A percentile compares a stretch with the other conserved stretches of the same genome.
phyloP scores from a whole-genome alignment of 2,888 invertebrate genomes.

The Cyclophora punctaria region DNA sequence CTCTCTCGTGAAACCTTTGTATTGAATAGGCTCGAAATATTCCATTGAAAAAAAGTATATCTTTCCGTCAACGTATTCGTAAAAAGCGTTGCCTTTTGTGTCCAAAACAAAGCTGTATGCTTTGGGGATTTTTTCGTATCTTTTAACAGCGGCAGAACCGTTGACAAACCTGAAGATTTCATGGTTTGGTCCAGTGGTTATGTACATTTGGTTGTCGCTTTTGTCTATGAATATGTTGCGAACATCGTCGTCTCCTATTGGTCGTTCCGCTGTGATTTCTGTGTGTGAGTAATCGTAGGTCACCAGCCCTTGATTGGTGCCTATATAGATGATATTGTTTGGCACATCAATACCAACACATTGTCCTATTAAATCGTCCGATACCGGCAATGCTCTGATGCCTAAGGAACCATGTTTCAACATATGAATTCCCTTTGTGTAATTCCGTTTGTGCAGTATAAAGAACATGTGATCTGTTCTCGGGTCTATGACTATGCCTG shows the following conservation, averaged over 20 bases:
- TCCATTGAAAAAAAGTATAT: conserved; percentile 57
- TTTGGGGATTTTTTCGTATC: conserved; percentile 57
- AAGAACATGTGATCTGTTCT: conserved; percentile 61
- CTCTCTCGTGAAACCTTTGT: conserved; percentile 62
- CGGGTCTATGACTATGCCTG: conserved; percentile 54
- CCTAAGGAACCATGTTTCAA: conserved; percentile 58
- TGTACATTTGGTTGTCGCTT: conserved; percentile 57
- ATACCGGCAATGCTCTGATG: conserved; percentile 49
- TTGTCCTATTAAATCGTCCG: conserved; percentile 56
- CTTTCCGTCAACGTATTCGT: conserved; percentile 61
- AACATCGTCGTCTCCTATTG: conserved; percentile 65
- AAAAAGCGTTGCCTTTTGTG: conserved; percentile 52
- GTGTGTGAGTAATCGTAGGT: conserved; percentile 51
- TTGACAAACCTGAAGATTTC: conserved; percentile 59
- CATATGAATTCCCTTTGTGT: conserved; percentile 60
- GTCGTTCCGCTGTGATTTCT: conserved; percentile 55
- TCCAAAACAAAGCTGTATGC: conserved; percentile 61
- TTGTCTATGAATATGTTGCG: conserved; percentile 58
- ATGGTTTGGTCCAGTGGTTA: conserved; percentile 52
- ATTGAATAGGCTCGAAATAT: conserved; percentile 57
- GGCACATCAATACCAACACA: conserved; percentile 49
- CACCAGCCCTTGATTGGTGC: conserved; percentile 60
- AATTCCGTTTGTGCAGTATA: conserved; percentile 59
- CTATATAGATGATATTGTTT: conserved; percentile 52
- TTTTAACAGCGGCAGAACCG: conserved; percentile 56